Evolutionary conservation across 2,113 vertebrate genomes (phyloP).

Genomic region (Mormoops blainvillei): DNA sequence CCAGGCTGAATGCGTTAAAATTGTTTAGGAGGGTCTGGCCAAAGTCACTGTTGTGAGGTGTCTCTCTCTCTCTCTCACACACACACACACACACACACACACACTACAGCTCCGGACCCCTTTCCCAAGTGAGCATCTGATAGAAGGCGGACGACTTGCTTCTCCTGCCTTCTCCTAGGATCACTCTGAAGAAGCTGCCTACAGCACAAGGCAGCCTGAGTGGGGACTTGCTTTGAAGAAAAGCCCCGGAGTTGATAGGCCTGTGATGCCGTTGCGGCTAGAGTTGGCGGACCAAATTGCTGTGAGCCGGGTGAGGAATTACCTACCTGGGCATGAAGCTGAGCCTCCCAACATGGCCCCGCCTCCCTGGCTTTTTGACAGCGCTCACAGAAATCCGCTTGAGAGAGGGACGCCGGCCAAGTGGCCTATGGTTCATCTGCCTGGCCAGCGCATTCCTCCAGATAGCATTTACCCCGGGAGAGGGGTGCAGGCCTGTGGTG

Average conservation of each 20-base stretch:
- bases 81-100: not conserved
- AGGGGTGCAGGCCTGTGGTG: not conserved
- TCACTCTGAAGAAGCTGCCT: not conserved
- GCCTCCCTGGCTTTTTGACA: not conserved
- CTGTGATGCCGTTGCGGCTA: not conserved
- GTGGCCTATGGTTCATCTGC: not conserved
- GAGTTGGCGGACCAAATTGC: rapidly evolving
- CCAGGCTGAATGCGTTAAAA: not conserved
- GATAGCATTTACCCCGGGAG: not conserved
- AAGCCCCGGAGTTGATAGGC: not conserved
- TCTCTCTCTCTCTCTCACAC: not conserved
- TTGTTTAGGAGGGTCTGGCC: not conserved
- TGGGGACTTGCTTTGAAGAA: not conserved
- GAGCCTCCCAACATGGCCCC: rapidly evolving
- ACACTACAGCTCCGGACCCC: not conserved
- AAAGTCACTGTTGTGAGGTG: too few species aligned
- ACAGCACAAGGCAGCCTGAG: not conserved
- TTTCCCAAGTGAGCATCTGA: not conserved
- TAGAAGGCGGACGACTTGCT: not conserved
- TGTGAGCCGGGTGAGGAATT: not conserved
- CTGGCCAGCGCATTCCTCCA: not conserved
- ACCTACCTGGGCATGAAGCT: not conserved
- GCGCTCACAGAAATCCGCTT: not conserved
- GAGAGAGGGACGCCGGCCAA: not conserved
- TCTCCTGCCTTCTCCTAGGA: not conserved